Base-by-base conservation (phyloP, 64 coral and sea anemone genomes). In the Hydrozoanthus tunicans region DNA sequence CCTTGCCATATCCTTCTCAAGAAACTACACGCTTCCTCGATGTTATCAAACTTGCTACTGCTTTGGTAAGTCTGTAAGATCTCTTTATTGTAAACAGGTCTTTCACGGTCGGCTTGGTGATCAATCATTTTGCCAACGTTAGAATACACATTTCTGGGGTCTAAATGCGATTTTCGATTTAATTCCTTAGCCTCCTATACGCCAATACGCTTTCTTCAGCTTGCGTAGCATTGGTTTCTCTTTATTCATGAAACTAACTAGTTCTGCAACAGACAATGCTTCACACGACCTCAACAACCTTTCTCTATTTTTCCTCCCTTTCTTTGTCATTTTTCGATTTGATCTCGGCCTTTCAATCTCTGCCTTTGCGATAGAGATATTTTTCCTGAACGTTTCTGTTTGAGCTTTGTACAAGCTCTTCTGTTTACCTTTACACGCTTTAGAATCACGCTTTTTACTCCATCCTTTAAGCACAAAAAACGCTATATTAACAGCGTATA, bases 221-320 rank as follows among this genome's bases (percentile, higher is more conserved):
- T 83, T 83, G 25, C 90, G 26, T 26, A 84, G 27, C 7, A 51
- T 11, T 32, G 65, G 52, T 59, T 92, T 92, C 14, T 83, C 17
- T 6, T 63, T 83, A 67, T 77, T 79, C 79, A 82, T 82, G 51
- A 82, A 81, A 5, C 51, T 66, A 17, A 91, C 77, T 32, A 91
- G 59, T 7, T 9, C 7, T 1, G 14, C 54, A 6, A 32, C 71
- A 17, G 86, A 76, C 3, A 89, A 10, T 77, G 17, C 77, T 15
- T 58, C 69, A 24, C 86, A 57, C 59, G 75, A 52, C 17, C 56
- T 78, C 62, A 59, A 32, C 1, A 89, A 59, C 68, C 53, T 54
- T 0, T 20, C 32, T 77, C 85, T 89, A 17, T 89, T 89, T 23
- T 56, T 72, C 0, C 23, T 12, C 12, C 69, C 69, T 72, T 26